phyloP scores from a whole-genome alignment of 2,888 invertebrate genomes.

The Galeopsomyia nigrocyanea region DNA sequence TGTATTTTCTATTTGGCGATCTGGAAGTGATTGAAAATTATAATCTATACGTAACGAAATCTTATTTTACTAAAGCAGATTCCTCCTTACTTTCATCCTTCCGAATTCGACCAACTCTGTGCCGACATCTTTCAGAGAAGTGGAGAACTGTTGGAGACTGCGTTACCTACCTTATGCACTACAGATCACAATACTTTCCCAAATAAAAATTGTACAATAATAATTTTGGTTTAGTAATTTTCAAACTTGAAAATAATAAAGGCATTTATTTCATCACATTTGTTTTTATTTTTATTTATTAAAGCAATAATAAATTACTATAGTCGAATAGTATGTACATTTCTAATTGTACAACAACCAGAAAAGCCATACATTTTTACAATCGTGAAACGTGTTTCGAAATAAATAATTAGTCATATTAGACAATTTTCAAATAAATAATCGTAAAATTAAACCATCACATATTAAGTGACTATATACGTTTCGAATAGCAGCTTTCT shows the following conservation, averaged over 20 bases:
- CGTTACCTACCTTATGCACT: background rate
- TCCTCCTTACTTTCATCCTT: too few relatives aligned
- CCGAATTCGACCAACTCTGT: background rate
- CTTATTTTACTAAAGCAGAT: too few relatives aligned
- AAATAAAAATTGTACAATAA: too few relatives aligned
- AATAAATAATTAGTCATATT: slow-evolving; percentile 14
- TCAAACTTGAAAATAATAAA: slow-evolving; percentile 1
- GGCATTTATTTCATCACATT: slow-evolving; percentile 26
- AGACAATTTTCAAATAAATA: background rate
- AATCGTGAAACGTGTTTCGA: background rate
- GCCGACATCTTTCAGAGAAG: slow-evolving; percentile 27
- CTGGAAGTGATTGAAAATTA: too few relatives aligned
- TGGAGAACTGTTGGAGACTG: background rate
- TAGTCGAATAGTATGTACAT: slow-evolving; percentile 15
- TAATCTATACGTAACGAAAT: too few relatives aligned
- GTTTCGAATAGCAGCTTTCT: background rate
- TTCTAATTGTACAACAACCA: background rate
- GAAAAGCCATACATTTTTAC: background rate
- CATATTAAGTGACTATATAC: slow-evolving; percentile 5
- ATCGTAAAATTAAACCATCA: slow-evolving; percentile 9
- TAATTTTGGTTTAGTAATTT: background rate
- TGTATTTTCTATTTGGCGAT: too few relatives aligned
- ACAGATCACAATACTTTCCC: too few relatives aligned
- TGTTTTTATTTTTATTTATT: slow-evolving; percentile 26
- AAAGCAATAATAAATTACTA: slow-evolving; percentile 31